Evolutionary conservation across 1,140 invertebrate species (phyloP).

Genomic region (Drosophila varians): DNA sequence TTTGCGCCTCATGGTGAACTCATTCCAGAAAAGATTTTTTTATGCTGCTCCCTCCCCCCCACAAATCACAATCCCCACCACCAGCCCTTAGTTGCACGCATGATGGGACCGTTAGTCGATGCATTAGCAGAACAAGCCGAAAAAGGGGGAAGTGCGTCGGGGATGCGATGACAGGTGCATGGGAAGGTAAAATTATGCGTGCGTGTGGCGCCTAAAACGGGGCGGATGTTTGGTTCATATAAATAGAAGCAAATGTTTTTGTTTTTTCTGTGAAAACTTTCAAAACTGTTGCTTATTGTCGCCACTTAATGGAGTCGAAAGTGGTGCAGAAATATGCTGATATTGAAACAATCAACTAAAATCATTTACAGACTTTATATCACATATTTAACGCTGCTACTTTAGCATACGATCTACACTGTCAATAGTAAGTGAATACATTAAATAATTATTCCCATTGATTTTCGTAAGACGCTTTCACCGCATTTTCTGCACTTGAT

Average conservation of each 20-base stretch:
- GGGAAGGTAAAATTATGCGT: neutral
- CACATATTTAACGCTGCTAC: no score
- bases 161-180: slow-evolving; percentile 1
- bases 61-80: slow-evolving; percentile 40
- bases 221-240: slow-evolving; percentile 31
- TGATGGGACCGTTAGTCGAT: slow-evolving; percentile 71
- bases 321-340: neutral
- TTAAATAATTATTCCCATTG: neutral
- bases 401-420: neutral
- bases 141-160: neutral
- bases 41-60: slow-evolving; percentile 3
- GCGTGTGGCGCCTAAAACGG: slow-evolving; percentile 33
- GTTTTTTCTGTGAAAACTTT: neutral
- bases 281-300: neutral
- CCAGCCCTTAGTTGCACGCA: slow-evolving; percentile 28
- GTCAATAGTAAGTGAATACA: neutral
- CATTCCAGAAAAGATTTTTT: slow-evolving; percentile 35
- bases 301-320: neutral
- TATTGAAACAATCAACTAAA: neutral
- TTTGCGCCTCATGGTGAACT: slow-evolving; percentile 49
- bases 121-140: slow-evolving; percentile 51
- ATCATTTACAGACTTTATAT: no score
- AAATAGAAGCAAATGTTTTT: slow-evolving; percentile 37
- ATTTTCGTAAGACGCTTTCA: neutral
- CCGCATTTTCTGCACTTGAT: neutral